Base-by-base conservation (phyloP, 1,140 invertebrate species). In the Drosophila cardini region DNA sequence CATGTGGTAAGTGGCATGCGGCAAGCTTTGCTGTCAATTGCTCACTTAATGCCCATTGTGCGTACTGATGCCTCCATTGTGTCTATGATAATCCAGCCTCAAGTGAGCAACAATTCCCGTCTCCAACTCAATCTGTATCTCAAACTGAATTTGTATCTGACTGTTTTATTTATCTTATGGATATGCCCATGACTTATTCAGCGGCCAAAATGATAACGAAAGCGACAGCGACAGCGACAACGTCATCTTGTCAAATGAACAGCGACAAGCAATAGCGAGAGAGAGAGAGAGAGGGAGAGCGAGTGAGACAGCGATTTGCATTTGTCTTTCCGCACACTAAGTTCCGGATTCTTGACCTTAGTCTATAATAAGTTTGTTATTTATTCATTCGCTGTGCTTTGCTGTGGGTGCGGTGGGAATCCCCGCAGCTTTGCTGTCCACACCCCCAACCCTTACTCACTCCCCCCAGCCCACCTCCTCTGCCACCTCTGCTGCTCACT, bases 261-360 rank as follows among this genome's bases (percentile, higher is more conserved):
- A 74, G 69, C 71, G 72, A 72, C 72, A 5, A 4, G 21, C 2
- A 5, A 26, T 4, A 4, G n/a, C n/a, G 21, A 26, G 21, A 26
- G 21, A 5, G 21, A 26, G 21, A 26, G 21, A 4, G 21, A 5
- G 21, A 26, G 21, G 4, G 21, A 4, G 21, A 4, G 21, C 1
- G 21, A 26, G 21, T 26, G 21, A 26, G 21, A 26, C 21, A 26
- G 21, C 21, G 21, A 89, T 86, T 87, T 83, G 83, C 79, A 86
- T 86, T 40, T 40, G 5, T 67, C 55, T 81, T 81, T 76, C 78
- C 70, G 74, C 75, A 86, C 63, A 73, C 34, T 50, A 48, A 84
- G 85, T 89, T 89, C 84, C 84, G 84, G 84, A 89, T 90, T 89
- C 84, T 90, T 89, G 84, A 89, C 84, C 84, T 89, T 83, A 89